These are phyloP conservation scores for Crocallis elinguaria DNA, from an alignment of 2,888 invertebrate species.

Conservation along the genomic window DNA sequence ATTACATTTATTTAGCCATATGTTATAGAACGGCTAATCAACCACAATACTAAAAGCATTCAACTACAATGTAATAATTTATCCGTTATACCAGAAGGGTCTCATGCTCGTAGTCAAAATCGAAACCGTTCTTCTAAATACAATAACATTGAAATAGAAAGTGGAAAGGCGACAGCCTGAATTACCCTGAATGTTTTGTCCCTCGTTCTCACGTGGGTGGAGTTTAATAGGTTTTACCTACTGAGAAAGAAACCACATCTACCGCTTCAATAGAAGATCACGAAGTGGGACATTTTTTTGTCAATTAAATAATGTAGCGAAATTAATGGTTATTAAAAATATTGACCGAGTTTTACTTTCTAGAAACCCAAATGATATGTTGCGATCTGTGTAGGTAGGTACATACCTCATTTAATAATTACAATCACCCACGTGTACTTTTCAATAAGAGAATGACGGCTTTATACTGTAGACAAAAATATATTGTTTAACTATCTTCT, in stretches of 20 bases:
- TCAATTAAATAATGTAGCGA: constrained; percentile 40
- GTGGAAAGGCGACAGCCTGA: constrained; percentile 44
- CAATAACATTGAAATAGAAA: constrained; percentile 43
- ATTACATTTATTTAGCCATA: too few species aligned
- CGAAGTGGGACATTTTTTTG: constrained; percentile 36
- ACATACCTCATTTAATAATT: constrained; percentile 13
- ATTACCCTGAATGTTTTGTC: constrained; percentile 27
- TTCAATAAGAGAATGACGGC: constrained; percentile 45
- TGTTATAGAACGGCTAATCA: too few species aligned
- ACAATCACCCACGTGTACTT: constrained; percentile 19
- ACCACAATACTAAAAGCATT: too few species aligned
- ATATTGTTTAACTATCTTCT: too few species aligned
- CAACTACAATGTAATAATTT: neutral
- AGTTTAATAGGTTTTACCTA: constrained; percentile 41
- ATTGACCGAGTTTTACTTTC: constrained; percentile 23
- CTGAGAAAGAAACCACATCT: too few species aligned
- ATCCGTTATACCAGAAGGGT: neutral
- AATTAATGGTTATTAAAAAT: constrained; percentile 27
- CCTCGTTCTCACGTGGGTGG: constrained; percentile 39
- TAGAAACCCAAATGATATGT: constrained; percentile 6
- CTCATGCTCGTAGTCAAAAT: constrained; percentile 24
- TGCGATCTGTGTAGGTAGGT: constrained; percentile 3
- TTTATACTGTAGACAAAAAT: constrained; percentile 50
- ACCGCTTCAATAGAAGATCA: constrained; percentile 37
- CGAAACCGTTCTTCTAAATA: constrained; percentile 27